Percentiles rank a stretch among this genome's conserved stretches.
These are phyloP conservation scores for Oenanthe oenanthe DNA, from an alignment of 2,113 vertebrate genomes.

Conservation along the genomic window DNA sequence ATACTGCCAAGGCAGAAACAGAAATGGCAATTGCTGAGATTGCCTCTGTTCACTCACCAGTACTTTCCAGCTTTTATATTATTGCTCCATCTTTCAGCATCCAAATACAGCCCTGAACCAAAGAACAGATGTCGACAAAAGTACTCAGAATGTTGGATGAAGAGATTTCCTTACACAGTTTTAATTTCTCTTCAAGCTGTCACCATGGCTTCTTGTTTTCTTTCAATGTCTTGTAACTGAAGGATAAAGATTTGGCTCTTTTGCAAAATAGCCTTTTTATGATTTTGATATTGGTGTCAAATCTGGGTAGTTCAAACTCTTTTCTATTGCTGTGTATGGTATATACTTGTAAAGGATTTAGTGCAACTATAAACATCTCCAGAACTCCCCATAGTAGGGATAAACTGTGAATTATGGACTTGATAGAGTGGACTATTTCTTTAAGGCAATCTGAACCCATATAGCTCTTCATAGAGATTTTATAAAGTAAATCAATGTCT, in stretches of 20 bases:
- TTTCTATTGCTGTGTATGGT: slow-evolving; percentile 21
- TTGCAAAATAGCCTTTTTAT: slow-evolving; percentile 12
- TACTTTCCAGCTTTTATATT: neutral
- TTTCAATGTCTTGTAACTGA: neutral
- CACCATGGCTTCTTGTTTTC: neutral
- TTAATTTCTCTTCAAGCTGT: neutral
- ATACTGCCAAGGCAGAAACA: neutral
- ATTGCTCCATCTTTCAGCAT: neutral
- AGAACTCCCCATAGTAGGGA: slow-evolving; percentile 22
- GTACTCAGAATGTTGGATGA: neutral
- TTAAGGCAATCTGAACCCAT: slow-evolving; percentile 29
- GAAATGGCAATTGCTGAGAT: neutral
- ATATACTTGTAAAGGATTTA: slow-evolving; percentile 56
- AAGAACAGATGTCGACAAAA: neutral
- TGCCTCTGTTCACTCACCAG: neutral
- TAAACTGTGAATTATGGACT: slow-evolving; percentile 46
- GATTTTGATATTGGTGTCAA: slow-evolving; percentile 33
- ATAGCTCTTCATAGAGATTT: slow-evolving; percentile 13
- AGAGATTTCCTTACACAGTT: neutral
- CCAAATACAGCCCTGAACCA: neutral
- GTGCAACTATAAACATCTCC: slow-evolving; percentile 50
- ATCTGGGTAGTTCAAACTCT: slow-evolving; percentile 6
- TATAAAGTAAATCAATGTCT: slow-evolving; percentile 43
- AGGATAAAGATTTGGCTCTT: neutral
- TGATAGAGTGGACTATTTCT: slow-evolving; percentile 31